A percentile compares a stretch with the other conserved stretches of the same genome.
These are phyloP conservation scores for Hyles vespertilio DNA, from an alignment of 1,140 invertebrate species.

Conservation along the genomic window DNA sequence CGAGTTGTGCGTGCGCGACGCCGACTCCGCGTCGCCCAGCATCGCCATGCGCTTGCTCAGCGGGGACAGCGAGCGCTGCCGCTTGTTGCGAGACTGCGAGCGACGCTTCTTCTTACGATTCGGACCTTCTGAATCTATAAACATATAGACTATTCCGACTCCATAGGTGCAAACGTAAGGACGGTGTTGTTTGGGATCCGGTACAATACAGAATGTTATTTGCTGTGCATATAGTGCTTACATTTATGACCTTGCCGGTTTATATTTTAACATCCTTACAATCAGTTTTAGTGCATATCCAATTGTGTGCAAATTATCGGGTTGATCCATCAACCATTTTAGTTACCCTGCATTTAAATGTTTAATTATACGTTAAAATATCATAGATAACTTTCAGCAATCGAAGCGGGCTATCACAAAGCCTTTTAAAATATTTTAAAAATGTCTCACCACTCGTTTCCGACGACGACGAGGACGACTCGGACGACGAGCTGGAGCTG, in stretches of 20 bases:
- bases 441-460: constrained; percentile 64
- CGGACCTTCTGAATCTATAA: constrained; percentile 75
- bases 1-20: constrained; percentile 77
- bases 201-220: too few species aligned
- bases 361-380: background rate
- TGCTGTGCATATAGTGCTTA: too few species aligned
- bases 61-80: constrained; percentile 84
- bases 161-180: too few species aligned
- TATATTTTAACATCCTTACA: too few species aligned
- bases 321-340: too few species aligned
- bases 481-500: constrained; percentile 79
- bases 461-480: constrained; percentile 79
- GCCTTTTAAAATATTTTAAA: background rate
- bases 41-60: constrained; percentile 87
- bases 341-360: too few species aligned
- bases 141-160: background rate
- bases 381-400: background rate
- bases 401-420: background rate
- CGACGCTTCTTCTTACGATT: constrained; percentile 79
- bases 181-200: too few species aligned
- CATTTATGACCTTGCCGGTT: too few species aligned
- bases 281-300: too few species aligned
- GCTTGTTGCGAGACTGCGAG: constrained; percentile 78
- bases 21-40: constrained; percentile 74
- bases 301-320: too few species aligned